These are phyloP conservation scores for Scatophagus argus DNA, from an alignment of 2,113 vertebrate species.

Conservation along the genomic window DNA sequence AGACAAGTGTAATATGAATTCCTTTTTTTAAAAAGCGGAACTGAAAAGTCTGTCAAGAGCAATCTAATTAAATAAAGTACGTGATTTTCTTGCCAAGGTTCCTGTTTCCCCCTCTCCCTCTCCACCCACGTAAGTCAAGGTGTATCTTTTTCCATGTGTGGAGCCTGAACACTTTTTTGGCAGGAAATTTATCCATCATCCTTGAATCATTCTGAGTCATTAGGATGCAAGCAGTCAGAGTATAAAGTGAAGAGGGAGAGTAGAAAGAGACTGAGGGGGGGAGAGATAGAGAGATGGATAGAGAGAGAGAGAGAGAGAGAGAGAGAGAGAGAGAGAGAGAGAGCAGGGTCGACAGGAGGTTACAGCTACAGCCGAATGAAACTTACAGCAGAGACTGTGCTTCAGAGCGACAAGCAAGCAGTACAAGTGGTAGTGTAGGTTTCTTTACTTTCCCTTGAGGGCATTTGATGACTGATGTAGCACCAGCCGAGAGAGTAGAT, in stretches of 20 bases:
- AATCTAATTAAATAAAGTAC: constrained; percentile 53
- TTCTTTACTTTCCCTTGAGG: constrained; percentile 23
- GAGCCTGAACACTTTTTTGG: constrained; percentile 40
- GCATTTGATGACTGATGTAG: constrained; percentile 20
- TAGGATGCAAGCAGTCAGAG: constrained; percentile 35
- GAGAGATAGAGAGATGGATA: too few species aligned
- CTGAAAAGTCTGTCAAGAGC: constrained; percentile 49
- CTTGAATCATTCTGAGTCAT: constrained; percentile 41
- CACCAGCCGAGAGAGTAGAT: constrained; percentile 32
- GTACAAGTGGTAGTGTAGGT: constrained; percentile 8
- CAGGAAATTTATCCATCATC: constrained; percentile 52
- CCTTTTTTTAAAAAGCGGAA: constrained; percentile 4
- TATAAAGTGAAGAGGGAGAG: constrained; percentile 29
- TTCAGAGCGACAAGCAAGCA: constrained; percentile 34
- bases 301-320: constrained; percentile 32
- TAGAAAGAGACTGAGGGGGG: too few species aligned
- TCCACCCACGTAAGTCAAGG: constrained; percentile 39
- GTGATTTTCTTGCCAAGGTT: constrained; percentile 41
- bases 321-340: constrained; percentile 28
- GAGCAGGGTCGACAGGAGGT: constrained; percentile 54
- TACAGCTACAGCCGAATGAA: constrained; percentile 44
- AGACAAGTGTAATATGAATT: constrained; percentile 45
- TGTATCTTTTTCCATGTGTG: constrained; percentile 23
- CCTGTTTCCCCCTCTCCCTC: constrained; percentile 28
- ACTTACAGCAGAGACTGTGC: constrained; percentile 13